Conservation (phyloP, 1,140 invertebrate genomes). For the Ceratitis capitata region DNA sequence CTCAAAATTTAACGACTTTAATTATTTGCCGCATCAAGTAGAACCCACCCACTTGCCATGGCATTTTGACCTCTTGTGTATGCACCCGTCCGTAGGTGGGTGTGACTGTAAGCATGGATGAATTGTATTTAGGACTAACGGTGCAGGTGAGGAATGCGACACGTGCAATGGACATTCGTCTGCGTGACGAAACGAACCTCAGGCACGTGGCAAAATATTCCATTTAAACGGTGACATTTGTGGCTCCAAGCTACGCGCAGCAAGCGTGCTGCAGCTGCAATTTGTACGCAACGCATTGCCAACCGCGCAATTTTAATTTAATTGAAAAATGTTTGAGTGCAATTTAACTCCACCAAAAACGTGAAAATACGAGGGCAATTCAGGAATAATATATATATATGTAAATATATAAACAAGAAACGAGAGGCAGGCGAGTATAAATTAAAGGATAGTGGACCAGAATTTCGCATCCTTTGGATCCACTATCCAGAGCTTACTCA, state of each 20-base stretch:
- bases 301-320: background rate
- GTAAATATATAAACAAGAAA: too few species aligned
- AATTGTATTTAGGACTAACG: background rate
- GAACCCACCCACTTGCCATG: background rate
- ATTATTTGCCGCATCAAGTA: background rate
- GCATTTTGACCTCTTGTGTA: background rate
- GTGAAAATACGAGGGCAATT: background rate
- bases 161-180: background rate
- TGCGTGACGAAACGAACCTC: conserved; percentile 10
- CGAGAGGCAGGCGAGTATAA: too few species aligned
- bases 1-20: background rate
- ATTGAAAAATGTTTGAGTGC: background rate
- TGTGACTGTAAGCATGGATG: too few species aligned
- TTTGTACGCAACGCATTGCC: background rate
- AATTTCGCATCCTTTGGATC: too few species aligned
- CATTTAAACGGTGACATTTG: background rate
- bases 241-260: background rate
- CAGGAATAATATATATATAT: too few species aligned
- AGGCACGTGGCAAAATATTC: background rate
- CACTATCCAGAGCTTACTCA: too few species aligned
- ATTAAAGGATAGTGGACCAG: too few species aligned
- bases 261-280: background rate
- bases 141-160: background rate
- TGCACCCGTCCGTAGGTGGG: too few species aligned
- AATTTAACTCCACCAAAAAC: too few species aligned